Evolutionary conservation across 1,140 invertebrate species (phyloP).

Genomic region (Lanistes nyassanus): DNA sequence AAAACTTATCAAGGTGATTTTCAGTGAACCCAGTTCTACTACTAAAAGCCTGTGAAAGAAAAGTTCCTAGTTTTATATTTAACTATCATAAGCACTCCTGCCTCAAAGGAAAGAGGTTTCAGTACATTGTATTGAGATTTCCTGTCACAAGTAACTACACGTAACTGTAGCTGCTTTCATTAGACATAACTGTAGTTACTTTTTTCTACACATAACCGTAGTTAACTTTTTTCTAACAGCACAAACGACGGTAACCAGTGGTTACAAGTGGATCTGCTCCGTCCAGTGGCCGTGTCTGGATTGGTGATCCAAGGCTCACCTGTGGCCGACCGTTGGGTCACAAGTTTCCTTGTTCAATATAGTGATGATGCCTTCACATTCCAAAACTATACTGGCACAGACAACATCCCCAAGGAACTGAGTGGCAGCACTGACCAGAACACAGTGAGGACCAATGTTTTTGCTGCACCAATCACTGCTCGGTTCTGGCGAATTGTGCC

Average conservation of each 20-base stretch:
- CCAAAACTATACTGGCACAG: conserved; percentile 15
- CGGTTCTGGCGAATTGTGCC: conserved; percentile 40
- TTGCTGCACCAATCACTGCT: background rate
- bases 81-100: too few relatives aligned
- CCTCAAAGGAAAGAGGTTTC: too few relatives aligned
- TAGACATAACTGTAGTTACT: too few relatives aligned
- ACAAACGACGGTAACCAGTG: conserved; percentile 33
- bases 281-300: conserved; percentile 32
- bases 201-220: too few relatives aligned
- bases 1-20: too few relatives aligned
- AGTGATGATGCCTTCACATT: conserved; percentile 37
- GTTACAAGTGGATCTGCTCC: conserved; percentile 35
- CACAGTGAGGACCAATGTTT: background rate
- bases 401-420: background rate
- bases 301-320: conserved; percentile 43
- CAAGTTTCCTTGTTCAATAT: conserved; percentile 35
- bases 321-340: conserved; percentile 33
- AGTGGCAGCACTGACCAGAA: conserved; percentile 6
- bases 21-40: too few relatives aligned
- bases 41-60: too few relatives aligned
- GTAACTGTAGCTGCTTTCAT: too few relatives aligned
- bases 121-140: too few relatives aligned
- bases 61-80: too few relatives aligned
- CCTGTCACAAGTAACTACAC: too few relatives aligned
- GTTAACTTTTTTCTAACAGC: background rate